These are phyloP conservation scores for Apoderus coryli DNA, from an alignment of 2,888 invertebrate genomes.

Conservation along the genomic window DNA sequence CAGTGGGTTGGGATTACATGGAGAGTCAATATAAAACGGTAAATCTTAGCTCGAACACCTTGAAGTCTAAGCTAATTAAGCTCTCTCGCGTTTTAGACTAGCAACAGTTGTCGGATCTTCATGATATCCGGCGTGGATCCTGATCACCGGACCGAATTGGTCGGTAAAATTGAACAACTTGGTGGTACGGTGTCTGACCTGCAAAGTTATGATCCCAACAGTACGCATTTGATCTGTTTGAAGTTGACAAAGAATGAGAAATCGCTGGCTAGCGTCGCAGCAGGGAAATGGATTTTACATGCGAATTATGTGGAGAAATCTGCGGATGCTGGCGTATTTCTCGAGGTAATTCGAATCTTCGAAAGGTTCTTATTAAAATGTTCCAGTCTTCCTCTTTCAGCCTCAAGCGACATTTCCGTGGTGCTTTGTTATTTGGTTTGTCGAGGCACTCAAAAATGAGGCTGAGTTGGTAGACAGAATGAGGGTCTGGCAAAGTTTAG, in stretches of 20 bases:
- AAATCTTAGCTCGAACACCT: too few species aligned
- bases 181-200: constrained; percentile 51
- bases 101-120: too few species aligned
- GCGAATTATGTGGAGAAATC: constrained; percentile 60
- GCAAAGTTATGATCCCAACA: constrained; percentile 40
- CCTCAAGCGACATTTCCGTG: too few species aligned
- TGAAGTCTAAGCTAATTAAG: too few species aligned
- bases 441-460: too few species aligned
- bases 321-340: constrained; percentile 41
- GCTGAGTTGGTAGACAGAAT: too few species aligned
- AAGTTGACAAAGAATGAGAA: constrained; percentile 74
- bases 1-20: constrained; percentile 56
- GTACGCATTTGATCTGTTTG: constrained; percentile 66
- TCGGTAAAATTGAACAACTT: constrained; percentile 22
- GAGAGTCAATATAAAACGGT: constrained; percentile 1
- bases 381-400: too few species aligned
- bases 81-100: too few species aligned
- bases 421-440: too few species aligned
- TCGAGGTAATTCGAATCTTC: constrained; percentile 42
- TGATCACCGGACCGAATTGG: constrained; percentile 18
- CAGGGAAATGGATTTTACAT: constrained; percentile 83
- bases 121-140: constrained; percentile 27
- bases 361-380: too few species aligned
- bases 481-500: too few species aligned
- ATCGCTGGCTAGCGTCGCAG: constrained; percentile 69